Conservation (phyloP, 2,888 invertebrate genomes). For the Yponomeuta cagnagella region DNA sequence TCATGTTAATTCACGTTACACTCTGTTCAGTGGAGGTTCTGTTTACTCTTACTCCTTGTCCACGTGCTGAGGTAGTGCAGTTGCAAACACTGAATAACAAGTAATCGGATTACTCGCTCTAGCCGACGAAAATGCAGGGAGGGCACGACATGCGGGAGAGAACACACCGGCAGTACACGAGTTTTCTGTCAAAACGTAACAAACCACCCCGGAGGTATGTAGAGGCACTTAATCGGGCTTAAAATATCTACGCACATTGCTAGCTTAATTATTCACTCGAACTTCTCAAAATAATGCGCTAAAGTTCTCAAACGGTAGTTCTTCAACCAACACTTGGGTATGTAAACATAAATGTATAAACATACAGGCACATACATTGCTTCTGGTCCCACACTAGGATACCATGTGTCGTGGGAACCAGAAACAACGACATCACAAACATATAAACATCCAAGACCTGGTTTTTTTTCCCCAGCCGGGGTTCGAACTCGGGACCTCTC, state of each 20-base stretch:
- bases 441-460: no score
- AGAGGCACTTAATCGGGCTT: background rate
- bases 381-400: no score
- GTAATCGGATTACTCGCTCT: conserved; percentile 11
- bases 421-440: no score
- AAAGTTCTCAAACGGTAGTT: no score
- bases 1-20: background rate
- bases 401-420: no score
- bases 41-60: background rate
- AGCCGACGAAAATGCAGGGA: conserved; percentile 8
- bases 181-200: background rate
- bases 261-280: no score
- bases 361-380: no score
- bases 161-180: background rate
- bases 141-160: background rate
- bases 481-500: no score
- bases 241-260: background rate
- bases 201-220: background rate
- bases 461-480: no score
- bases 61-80: background rate
- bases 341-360: no score
- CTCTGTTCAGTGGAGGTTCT: background rate
- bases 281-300: no score
- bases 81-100: conserved; percentile 16
- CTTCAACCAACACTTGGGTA: no score